A percentile compares a stretch with the other conserved stretches of the same genome.
phyloP scores from a whole-genome alignment of 2,888 invertebrate genomes.

The Mongoloraphidia duomilia region DNA sequence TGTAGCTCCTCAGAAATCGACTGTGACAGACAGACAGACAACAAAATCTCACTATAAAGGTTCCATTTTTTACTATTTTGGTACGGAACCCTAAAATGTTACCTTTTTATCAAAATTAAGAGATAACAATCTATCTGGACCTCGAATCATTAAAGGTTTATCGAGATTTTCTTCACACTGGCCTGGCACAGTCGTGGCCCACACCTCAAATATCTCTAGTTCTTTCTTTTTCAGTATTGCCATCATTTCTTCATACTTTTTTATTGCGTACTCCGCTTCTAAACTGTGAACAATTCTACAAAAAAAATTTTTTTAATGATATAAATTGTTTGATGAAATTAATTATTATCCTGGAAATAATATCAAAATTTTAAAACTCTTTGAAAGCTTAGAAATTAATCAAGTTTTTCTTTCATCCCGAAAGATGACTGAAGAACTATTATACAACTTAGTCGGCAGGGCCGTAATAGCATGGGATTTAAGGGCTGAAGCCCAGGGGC shows the following conservation, averaged over 20 bases:
- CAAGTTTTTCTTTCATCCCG: too few relatives aligned
- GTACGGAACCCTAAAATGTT: constrained; percentile 5
- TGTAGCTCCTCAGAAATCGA: too few relatives aligned
- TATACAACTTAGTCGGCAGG: too few relatives aligned
- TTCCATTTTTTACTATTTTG: too few relatives aligned
- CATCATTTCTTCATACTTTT: constrained; percentile 53
- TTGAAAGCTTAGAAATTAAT: too few relatives aligned
- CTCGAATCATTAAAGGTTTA: constrained; percentile 43
- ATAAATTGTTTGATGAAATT: neutral
- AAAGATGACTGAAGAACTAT: too few relatives aligned
- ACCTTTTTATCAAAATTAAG: constrained; percentile 56
- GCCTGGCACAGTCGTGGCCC: constrained; percentile 50
- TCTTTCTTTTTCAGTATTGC: constrained; percentile 47
- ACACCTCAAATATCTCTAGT: constrained; percentile 46
- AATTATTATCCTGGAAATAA: too few relatives aligned
- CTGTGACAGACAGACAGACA: too few relatives aligned
- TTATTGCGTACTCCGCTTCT: constrained; percentile 35
- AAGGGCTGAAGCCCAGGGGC: too few relatives aligned
- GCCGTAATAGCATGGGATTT: too few relatives aligned
- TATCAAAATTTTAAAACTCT: too few relatives aligned
- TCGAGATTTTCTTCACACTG: constrained; percentile 47
- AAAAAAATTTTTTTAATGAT: neutral
- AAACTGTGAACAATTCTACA: constrained; percentile 42
- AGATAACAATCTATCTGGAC: constrained; percentile 33
- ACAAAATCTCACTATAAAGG: too few relatives aligned